phyloP scores from a whole-genome alignment of 2,797 vertebrate species.

The Sebastes taczanowskii region DNA sequence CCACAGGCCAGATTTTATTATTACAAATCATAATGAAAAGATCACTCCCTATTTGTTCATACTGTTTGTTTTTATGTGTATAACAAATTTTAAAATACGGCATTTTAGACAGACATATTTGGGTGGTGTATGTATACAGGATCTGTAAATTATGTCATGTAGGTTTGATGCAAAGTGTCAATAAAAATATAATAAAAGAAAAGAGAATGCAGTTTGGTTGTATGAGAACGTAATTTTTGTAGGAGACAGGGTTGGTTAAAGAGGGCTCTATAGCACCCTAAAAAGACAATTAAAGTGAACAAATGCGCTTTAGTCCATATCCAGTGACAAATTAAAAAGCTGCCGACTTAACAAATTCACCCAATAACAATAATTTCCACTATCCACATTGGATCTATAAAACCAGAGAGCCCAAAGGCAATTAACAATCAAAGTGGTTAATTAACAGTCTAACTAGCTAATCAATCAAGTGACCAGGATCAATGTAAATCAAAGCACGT shows the following conservation, averaged over 20 bases:
- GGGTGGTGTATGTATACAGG: too few relatives aligned
- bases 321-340: slow-evolving; percentile 1
- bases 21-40: too few relatives aligned
- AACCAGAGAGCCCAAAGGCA: slow-evolving; percentile 8
- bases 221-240: too few relatives aligned
- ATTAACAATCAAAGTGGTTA: slow-evolving; percentile 11
- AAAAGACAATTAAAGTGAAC: background rate
- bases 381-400: slow-evolving; percentile 8
- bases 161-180: too few relatives aligned
- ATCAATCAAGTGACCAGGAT: slow-evolving; percentile 34
- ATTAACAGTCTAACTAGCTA: background rate
- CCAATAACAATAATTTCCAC: slow-evolving; percentile 3
- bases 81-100: too few relatives aligned
- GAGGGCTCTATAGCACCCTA: background rate
- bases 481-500: slow-evolving; percentile 26
- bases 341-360: background rate
- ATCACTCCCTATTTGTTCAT: too few relatives aligned
- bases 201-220: too few relatives aligned
- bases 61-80: too few relatives aligned
- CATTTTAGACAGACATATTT: too few relatives aligned
- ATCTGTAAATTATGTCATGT: rapidly evolving
- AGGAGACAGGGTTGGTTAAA: background rate
- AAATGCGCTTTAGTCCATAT: background rate
- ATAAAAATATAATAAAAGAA: too few relatives aligned
- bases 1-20: too few relatives aligned